These are phyloP conservation scores for Semnornis frantzii DNA, from an alignment of 2,113 vertebrate species.

Conservation along the genomic window DNA sequence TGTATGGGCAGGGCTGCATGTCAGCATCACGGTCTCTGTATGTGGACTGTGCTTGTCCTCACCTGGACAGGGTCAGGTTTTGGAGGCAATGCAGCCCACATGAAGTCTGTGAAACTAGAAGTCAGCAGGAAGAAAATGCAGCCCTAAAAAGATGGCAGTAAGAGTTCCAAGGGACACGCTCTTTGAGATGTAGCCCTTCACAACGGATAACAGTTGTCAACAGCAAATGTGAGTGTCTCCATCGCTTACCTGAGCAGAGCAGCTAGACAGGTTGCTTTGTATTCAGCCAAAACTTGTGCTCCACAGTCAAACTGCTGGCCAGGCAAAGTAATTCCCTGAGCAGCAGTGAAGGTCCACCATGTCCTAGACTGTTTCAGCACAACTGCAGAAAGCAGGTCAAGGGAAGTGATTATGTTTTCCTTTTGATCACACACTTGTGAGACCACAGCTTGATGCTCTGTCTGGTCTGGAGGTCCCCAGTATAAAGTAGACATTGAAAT, in stretches of 20 bases:
- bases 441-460: not conserved
- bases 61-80: not conserved
- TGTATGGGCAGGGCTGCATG: not conserved
- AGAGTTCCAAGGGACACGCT: not conserved
- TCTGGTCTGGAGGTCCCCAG: too few relatives aligned
- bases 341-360: not conserved
- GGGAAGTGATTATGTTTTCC: too few relatives aligned
- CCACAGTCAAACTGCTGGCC: not conserved
- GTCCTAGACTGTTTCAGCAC: not conserved
- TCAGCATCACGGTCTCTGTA: too few relatives aligned
- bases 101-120: not conserved
- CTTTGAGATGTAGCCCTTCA: not conserved
- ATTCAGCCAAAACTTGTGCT: not conserved
- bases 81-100: not conserved
- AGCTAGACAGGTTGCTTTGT: not conserved
- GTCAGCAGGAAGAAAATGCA: not conserved
- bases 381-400: not conserved
- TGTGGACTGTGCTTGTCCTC: not conserved
- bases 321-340: not conserved
- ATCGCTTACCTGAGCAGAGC: not conserved
- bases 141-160: not conserved
- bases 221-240: not conserved
- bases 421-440: not conserved
- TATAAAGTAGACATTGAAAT: not conserved
- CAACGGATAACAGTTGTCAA: accelerated